Percentiles rank a stretch among this genome's conserved stretches.
Conservation (phyloP, 1,140 invertebrate species). For the Hyposmocoma kahamanoa region DNA sequence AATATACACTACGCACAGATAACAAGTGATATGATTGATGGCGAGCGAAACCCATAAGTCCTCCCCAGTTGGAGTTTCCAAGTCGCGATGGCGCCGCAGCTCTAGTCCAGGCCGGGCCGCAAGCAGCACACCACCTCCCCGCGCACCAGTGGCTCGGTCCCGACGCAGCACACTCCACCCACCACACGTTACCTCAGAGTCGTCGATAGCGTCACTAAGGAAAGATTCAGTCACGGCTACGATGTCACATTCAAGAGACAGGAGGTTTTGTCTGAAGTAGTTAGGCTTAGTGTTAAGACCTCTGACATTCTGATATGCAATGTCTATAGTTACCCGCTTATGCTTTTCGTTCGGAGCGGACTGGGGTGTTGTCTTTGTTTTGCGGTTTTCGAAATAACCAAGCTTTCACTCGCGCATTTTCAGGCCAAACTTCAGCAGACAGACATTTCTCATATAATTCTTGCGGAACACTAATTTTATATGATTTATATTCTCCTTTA, state of each 20-base stretch:
- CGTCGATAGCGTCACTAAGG: neutral
- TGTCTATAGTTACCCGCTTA: neutral
- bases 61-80: neutral
- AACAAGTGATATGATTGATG: neutral
- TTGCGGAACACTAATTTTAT: constrained; percentile 1
- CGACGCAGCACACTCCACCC: constrained; percentile 5
- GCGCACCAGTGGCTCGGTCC: neutral
- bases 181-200: neutral
- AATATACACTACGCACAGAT: constrained; percentile 2
- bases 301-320: constrained; percentile 5
- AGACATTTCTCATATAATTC: neutral
- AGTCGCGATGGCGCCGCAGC: neutral
- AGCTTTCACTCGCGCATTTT: neutral
- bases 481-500: constrained; percentile 3
- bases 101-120: neutral
- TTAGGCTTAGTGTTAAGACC: too few relatives aligned
- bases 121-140: neutral
- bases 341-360: neutral
- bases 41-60: constrained; percentile 2
- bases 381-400: constrained; percentile 5
- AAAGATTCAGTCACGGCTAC: neutral
- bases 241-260: too few relatives aligned
- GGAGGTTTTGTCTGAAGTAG: too few relatives aligned
- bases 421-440: constrained; percentile 1
- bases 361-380: neutral